phyloP scores from a whole-genome alignment of 2,888 invertebrate species.

The Tromatobia lineatoria region DNA sequence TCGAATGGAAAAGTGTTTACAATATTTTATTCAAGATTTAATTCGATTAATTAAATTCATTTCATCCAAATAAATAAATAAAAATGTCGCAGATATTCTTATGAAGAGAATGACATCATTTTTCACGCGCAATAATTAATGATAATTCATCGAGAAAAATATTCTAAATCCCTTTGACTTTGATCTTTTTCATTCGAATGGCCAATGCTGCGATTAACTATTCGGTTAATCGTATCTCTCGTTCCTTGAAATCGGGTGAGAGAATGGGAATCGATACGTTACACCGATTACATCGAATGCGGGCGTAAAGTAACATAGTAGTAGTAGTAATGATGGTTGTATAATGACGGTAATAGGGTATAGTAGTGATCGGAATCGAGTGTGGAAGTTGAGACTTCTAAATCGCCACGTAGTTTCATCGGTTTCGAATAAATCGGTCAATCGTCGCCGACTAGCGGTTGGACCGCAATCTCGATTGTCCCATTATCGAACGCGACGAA shows the following conservation, averaged over 20 bases:
- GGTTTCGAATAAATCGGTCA: constrained; percentile 73
- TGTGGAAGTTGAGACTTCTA: constrained; percentile 84
- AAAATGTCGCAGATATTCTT: too few relatives aligned
- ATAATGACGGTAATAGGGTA: constrained; percentile 41
- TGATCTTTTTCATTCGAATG: too few relatives aligned
- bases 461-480: constrained; percentile 16
- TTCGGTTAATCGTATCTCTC: constrained; percentile 31
- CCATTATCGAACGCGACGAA: constrained; percentile 29
- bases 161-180: too few relatives aligned
- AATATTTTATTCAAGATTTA: too few relatives aligned
- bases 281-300: constrained; percentile 79
- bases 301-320: constrained; percentile 41
- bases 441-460: constrained; percentile 47
- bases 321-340: constrained; percentile 7
- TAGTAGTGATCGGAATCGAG: constrained; percentile 82
- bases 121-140: too few relatives aligned
- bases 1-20: too few relatives aligned
- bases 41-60: too few relatives aligned
- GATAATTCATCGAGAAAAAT: too few relatives aligned
- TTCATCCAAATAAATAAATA: too few relatives aligned
- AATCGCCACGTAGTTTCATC: constrained; percentile 49
- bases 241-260: constrained; percentile 18
- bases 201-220: constrained; percentile 13
- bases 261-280: constrained; percentile 58
- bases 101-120: too few relatives aligned